These are phyloP conservation scores for Osmerus mordax DNA, from an alignment of 2,113 vertebrate genomes.

Conservation along the genomic window DNA sequence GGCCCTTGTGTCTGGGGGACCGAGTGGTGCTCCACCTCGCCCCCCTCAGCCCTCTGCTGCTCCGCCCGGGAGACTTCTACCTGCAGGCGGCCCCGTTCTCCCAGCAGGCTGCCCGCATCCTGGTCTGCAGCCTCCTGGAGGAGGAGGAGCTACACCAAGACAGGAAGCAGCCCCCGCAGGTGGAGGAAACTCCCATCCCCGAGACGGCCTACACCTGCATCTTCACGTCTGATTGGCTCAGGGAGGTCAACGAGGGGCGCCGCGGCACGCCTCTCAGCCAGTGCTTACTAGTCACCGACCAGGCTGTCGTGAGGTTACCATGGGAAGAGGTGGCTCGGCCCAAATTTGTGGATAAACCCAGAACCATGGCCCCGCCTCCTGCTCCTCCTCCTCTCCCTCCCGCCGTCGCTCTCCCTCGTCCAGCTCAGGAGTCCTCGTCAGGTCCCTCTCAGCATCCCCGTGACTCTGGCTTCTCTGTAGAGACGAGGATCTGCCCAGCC, in stretches of 20 bases:
- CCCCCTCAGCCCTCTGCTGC: constrained; percentile 73
- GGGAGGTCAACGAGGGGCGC: constrained; percentile 69
- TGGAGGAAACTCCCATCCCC: constrained; percentile 74
- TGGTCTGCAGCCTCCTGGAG: constrained; percentile 76
- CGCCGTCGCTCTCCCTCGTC: constrained; percentile 15
- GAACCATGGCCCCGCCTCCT: constrained; percentile 50
- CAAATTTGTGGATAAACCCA: constrained; percentile 72
- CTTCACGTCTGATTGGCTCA: constrained; percentile 81
- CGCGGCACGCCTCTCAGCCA: constrained; percentile 66
- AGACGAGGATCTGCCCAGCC: constrained; percentile 40
- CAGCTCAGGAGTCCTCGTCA: not conserved
- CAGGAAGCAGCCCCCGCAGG: constrained; percentile 26
- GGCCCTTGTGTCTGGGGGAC: constrained; percentile 84
- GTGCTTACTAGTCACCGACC: constrained; percentile 80
- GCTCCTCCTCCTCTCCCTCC: constrained; percentile 32
- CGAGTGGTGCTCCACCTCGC: constrained; percentile 83
- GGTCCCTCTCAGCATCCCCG: not conserved
- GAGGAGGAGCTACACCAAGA: constrained; percentile 57
- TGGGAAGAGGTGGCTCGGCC: constrained; percentile 81
- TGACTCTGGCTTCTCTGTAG: not conserved
- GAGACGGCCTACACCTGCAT: constrained; percentile 72
- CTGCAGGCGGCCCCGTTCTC: constrained; percentile 79
- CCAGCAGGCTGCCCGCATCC: constrained; percentile 76
- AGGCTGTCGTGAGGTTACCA: constrained; percentile 72
- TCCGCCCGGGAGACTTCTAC: constrained; percentile 85